A percentile compares a stretch with the other conserved stretches of the same genome.
These are phyloP conservation scores for Parasteatoda lunata DNA, from an alignment of 2,888 invertebrate genomes.

Conservation along the genomic window DNA sequence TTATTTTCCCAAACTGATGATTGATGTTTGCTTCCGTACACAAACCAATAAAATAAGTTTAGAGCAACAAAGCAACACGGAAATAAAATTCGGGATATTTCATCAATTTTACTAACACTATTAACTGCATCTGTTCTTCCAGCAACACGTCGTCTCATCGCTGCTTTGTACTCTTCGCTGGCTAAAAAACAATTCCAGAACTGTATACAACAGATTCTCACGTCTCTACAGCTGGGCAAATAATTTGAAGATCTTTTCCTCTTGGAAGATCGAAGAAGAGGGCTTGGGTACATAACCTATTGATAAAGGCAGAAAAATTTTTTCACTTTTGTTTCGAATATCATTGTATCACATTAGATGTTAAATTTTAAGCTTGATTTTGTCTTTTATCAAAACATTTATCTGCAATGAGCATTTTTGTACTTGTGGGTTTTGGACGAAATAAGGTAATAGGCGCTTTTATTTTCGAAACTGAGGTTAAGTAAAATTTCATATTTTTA, in stretches of 20 bases:
- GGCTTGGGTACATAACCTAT: conserved; percentile 48
- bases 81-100: conserved; percentile 79
- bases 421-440: no score
- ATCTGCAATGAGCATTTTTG: no score
- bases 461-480: no score
- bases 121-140: conserved; percentile 68
- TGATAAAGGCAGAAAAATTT: not conserved
- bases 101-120: conserved; percentile 75
- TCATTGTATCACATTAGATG: no score
- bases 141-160: conserved; percentile 66
- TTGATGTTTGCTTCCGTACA: conserved; percentile 57
- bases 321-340: no score
- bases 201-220: conserved; percentile 64
- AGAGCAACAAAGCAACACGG: conserved; percentile 90
- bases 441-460: no score
- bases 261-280: conserved; percentile 34
- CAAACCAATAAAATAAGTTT: conserved; percentile 89
- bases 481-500: no score
- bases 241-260: conserved; percentile 44
- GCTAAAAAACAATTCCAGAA: conserved; percentile 68
- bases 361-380: no score
- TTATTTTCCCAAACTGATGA: conserved; percentile 52
- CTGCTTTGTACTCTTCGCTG: conserved; percentile 69
- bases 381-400: no score
- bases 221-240: conserved; percentile 37